Base-by-base conservation (phyloP, 2,888 invertebrate genomes). In the Bombylius discolor region DNA sequence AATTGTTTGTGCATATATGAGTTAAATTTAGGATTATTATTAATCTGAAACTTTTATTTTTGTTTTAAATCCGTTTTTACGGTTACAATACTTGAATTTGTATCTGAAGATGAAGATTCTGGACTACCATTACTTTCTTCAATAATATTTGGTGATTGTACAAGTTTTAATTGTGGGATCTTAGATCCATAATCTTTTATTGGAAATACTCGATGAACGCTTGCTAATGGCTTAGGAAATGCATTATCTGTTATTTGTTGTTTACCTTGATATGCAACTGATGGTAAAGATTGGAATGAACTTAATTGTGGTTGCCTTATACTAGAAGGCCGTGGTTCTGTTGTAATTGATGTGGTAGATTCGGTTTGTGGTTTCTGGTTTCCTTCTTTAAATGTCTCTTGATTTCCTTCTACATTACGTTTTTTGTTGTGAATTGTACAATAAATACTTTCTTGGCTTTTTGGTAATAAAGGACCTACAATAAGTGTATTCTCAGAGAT, bases 401-500 rank as follows among this genome's bases (percentile, higher is more conserved):
- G 45, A 45, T n/a, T 45, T 11, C 11, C 39, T 4, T 42, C 39
- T 42, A 11, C 4, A 42, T 11, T 42, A 11, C 12, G 8, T 11
- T 42, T 42, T 11, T 42, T 42, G 4, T 8, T 8, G 34, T 57
- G 59, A 13, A 62, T 56, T 42, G 61, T 59, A 46, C 60, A 61
- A 47, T 64, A 64, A 32, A 64, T 53, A 50, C 60, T 61, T 57
- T 65, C 67, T 23, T 54, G 55, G 44, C 62, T 64, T 59, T 73
- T 75, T 3, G 79, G 79, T 56, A 79, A 70, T 49, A 80, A 67
- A 5, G 79, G 79, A 1, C 79, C 80, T 36, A 80, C 76, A 62
- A 78, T 79, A 12, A 80, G 67, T 55, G 78, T 78, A 62, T 78
- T 79, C 59, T 76, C 75, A 7, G 77, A 71, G 23, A 78, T 75